Conservation (phyloP, 30 jellyfish, hydroid and myxozoan genomes). For the Rhopilema esculentum region DNA sequence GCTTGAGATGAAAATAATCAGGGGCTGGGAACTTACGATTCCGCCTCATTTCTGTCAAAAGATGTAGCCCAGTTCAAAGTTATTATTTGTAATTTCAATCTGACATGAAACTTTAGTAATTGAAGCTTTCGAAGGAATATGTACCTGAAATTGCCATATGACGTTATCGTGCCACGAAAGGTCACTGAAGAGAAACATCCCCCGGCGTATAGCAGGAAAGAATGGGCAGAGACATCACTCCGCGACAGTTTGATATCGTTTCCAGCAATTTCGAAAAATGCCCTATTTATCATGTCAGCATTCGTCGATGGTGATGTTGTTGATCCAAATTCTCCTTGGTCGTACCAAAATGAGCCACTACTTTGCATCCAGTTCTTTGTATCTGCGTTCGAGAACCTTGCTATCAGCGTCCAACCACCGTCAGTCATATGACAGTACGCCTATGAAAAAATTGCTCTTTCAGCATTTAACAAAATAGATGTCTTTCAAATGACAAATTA, state of each 20-base stretch:
- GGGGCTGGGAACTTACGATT: too few species aligned
- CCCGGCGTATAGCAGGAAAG: neutral
- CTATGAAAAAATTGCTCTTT: neutral
- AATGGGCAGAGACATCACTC: conserved; percentile 16
- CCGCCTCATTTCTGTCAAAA: too few species aligned
- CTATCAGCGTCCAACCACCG: conserved; percentile 75
- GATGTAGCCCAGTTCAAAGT: too few species aligned
- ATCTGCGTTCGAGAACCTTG: conserved; percentile 73
- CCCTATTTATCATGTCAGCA: conserved; percentile 55
- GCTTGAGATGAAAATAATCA: too few species aligned
- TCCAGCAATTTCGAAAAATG: conserved; percentile 39
- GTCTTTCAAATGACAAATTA: too few species aligned
- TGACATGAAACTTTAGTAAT: neutral
- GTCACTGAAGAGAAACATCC: conserved; percentile 13
- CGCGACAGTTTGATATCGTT: conserved; percentile 13
- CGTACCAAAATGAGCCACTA: conserved; percentile 56
- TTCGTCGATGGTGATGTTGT: conserved; percentile 41
- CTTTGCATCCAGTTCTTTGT: conserved; percentile 37
- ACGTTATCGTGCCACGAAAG: conserved; percentile 27
- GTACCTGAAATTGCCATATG: conserved; percentile 62
- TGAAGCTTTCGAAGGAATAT: neutral
- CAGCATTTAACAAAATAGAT: too few species aligned
- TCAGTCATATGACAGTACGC: conserved; percentile 58
- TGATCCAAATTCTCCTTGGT: conserved; percentile 16
- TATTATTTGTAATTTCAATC: too few species aligned